phyloP scores from a whole-genome alignment of 2,797 vertebrate species.

The Ammospiza maritima region DNA sequence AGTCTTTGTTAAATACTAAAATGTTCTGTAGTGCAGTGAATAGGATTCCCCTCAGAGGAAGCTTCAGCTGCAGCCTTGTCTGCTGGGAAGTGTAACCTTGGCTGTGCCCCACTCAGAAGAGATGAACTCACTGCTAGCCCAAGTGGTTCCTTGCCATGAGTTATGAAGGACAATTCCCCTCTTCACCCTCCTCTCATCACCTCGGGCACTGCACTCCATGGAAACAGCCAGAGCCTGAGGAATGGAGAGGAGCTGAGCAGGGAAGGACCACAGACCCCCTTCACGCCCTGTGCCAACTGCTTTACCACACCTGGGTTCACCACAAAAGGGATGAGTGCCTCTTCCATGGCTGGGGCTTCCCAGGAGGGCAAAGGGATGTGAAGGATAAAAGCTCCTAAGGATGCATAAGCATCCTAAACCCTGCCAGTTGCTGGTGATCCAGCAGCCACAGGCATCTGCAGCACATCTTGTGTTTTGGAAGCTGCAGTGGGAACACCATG shows the following conservation, averaged over 20 bases:
- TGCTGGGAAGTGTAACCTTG: fast-evolving
- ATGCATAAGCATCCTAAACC: background rate
- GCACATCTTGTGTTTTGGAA: background rate
- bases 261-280: background rate
- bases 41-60: background rate
- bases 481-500: background rate
- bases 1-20: background rate
- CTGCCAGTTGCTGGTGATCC: background rate
- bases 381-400: background rate
- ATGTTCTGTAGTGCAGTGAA: background rate
- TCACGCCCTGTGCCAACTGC: fast-evolving
- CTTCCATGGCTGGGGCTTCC: background rate
- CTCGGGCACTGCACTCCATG: fast-evolving
- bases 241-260: fast-evolving
- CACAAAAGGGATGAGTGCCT: fast-evolving
- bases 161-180: background rate
- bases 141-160: fast-evolving
- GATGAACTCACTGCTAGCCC: fast-evolving
- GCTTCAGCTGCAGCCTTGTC: background rate
- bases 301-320: background rate
- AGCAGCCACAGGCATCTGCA: background rate
- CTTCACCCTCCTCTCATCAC: background rate
- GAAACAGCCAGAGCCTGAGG: background rate
- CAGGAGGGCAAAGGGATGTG: background rate
- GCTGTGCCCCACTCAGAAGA: background rate